A percentile compares a stretch with the other conserved stretches of the same genome.
phyloP scores from a whole-genome alignment of 2,113 vertebrate genomes.

The Dolichotis patagonum region DNA sequence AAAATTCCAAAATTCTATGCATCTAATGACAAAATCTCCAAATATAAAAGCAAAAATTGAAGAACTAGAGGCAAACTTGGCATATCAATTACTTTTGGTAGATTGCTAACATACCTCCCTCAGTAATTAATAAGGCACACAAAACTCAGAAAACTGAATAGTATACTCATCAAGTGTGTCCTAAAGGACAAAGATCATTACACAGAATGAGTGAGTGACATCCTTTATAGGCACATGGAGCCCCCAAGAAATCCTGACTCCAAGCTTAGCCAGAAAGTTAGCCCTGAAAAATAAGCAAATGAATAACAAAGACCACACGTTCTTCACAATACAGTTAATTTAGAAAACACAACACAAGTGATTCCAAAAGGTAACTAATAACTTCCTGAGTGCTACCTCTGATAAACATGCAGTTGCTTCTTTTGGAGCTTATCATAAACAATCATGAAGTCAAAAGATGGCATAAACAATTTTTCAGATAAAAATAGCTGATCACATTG shows the following conservation, averaged over 20 bases:
- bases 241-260: neutral
- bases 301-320: neutral
- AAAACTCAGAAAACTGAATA: neutral
- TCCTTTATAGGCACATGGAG: neutral
- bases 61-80: neutral
- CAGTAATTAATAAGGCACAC: neutral
- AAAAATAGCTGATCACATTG: neutral
- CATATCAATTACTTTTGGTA: neutral
- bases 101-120: neutral
- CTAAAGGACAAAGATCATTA: neutral
- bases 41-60: neutral
- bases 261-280: neutral
- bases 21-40: neutral
- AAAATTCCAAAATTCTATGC: neutral
- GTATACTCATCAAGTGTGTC: neutral
- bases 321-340: conserved; percentile 10
- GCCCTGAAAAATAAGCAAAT: neutral
- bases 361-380: neutral
- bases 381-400: neutral
- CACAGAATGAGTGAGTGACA: neutral
- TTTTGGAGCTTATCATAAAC: neutral
- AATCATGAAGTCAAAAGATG: neutral
- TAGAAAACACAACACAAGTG: neutral
- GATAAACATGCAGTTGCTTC: neutral
- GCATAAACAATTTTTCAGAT: neutral